Percentiles rank a stretch among this genome's conserved stretches.
phyloP scores from a whole-genome alignment of 2,888 invertebrate genomes.

The Oasisia sp. region DNA sequence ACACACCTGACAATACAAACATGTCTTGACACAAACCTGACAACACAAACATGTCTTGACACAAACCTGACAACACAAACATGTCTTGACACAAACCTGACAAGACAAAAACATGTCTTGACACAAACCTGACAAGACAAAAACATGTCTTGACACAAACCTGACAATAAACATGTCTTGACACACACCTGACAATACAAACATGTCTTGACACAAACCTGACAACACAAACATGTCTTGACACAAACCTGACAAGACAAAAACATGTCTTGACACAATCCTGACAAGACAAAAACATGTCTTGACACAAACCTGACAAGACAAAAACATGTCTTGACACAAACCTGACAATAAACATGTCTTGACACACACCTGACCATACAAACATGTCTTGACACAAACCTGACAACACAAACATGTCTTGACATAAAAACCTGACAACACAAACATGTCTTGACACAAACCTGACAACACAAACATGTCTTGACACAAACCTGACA shows the following conservation, averaged over 20 bases:
- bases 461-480: neutral
- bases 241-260: neutral
- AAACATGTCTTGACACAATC: neutral
- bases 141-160: neutral
- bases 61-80: neutral
- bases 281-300: neutral
- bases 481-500: neutral
- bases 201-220: slow-evolving; percentile 69
- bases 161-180: neutral
- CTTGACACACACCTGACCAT: neutral
- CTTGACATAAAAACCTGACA: slow-evolving; percentile 59
- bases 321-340: neutral
- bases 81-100: neutral
- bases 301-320: neutral
- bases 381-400: slow-evolving; percentile 69
- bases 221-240: slow-evolving; percentile 57
- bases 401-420: neutral
- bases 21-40: slow-evolving; percentile 69
- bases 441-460: neutral
- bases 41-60: slow-evolving; percentile 57
- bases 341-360: neutral
- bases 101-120: neutral
- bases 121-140: neutral
- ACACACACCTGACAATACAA: neutral
- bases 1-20: slow-evolving; percentile 69